A percentile compares a stretch with the other conserved stretches of the same genome.
phyloP scores from a whole-genome alignment of 2,888 invertebrate species.

The Idaea aversata region DNA sequence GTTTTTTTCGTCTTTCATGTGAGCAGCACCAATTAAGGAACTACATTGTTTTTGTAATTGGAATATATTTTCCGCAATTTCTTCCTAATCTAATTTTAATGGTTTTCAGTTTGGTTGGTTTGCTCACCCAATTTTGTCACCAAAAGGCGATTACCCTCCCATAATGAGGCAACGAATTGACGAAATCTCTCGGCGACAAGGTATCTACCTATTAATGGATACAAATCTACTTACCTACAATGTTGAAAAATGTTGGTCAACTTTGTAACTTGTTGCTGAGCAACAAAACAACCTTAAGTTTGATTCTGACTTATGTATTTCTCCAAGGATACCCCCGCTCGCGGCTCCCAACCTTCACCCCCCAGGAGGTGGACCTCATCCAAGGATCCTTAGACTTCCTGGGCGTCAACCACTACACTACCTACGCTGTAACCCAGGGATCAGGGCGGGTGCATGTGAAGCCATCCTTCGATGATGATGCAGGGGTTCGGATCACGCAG shows the following conservation, averaged over 20 bases:
- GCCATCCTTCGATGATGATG: conserved; percentile 64
- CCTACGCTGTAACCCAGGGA: conserved; percentile 61
- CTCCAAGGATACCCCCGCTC: conserved; percentile 82
- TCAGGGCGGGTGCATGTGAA: conserved; percentile 34
- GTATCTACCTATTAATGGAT: too few species aligned
- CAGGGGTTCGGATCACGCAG: conserved; percentile 52
- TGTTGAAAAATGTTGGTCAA: too few species aligned
- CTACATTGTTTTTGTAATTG: too few species aligned
- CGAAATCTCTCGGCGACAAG: conserved; percentile 78
- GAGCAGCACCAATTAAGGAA: too few species aligned
- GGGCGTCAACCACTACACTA: conserved; percentile 87
- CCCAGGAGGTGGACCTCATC: conserved; percentile 80
- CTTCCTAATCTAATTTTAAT: background rate
- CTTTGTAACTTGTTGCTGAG: too few species aligned
- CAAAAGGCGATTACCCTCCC: conserved; percentile 83
- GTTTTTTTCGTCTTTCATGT: too few species aligned
- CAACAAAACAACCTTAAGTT: too few species aligned
- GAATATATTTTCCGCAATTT: too few species aligned
- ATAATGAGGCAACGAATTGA: conserved; percentile 82
- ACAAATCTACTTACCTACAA: background rate
- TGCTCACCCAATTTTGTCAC: conserved; percentile 83
- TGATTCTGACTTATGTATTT: conserved; percentile 47
- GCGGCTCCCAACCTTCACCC: conserved; percentile 82
- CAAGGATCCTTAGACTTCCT: conserved; percentile 85
- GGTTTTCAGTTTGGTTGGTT: conserved; percentile 82